A percentile compares a stretch with the other conserved stretches of the same genome.
Conservation (phyloP, 2,888 invertebrate species). For the Neoscelio sp. region DNA sequence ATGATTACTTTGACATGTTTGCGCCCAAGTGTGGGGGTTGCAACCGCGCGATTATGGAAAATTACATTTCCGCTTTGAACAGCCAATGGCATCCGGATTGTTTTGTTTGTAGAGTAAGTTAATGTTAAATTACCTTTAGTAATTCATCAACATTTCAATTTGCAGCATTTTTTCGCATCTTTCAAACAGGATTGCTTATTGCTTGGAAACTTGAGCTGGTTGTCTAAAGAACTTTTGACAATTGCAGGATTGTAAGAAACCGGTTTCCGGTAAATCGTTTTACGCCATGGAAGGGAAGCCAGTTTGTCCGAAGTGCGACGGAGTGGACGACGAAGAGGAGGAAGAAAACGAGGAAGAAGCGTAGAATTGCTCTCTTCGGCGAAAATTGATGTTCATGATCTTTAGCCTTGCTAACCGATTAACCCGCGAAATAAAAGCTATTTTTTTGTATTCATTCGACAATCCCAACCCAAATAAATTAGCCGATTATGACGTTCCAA, state of each 20-base stretch:
- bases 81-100: conserved; percentile 99
- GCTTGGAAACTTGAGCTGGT: too few species aligned
- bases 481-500: too few species aligned
- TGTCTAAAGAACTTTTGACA: too few species aligned
- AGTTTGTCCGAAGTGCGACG: conserved; percentile 96
- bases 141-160: too few species aligned
- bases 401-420: conserved; percentile 51
- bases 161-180: too few species aligned
- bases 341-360: conserved; percentile 80
- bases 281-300: conserved; percentile 99
- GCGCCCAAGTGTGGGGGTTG: conserved; percentile 99
- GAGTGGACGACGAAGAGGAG: conserved; percentile 93
- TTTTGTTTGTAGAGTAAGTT: conserved; percentile 98
- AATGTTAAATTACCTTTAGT: too few species aligned
- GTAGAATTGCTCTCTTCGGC: conserved; percentile 14
- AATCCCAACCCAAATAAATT: too few species aligned
- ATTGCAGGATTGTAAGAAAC: conserved; percentile 94
- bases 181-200: too few species aligned
- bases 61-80: conserved; percentile 98
- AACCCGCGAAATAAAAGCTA: conserved; percentile 34
- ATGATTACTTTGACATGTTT: conserved; percentile 98
- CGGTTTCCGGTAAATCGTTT: conserved; percentile 97
- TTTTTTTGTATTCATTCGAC: not conserved
- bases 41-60: conserved; percentile 97
- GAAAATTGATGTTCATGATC: not conserved